Evolutionary conservation across 2,113 vertebrate genomes (phyloP).

Genomic region (Lontra canadensis): DNA sequence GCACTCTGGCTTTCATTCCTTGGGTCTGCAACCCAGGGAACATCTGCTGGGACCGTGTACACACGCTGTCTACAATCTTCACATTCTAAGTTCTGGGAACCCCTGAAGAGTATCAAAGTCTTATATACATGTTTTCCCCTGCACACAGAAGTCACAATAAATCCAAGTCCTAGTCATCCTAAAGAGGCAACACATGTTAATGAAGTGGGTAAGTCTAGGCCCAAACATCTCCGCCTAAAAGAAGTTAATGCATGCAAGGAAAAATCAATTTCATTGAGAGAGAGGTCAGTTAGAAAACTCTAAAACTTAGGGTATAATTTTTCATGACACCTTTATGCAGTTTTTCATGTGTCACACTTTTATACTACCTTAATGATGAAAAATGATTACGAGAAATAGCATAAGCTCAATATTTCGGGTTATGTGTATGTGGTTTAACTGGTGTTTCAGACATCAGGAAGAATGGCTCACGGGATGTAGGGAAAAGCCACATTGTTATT

Average conservation of each 20-base stretch:
- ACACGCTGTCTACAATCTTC: neutral
- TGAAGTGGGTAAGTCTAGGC: neutral
- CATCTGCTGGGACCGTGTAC: neutral
- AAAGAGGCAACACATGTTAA: neutral
- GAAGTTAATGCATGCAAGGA: neutral
- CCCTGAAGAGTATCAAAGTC: neutral
- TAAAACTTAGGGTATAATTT: neutral
- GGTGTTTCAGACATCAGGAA: neutral
- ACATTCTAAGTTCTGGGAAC: neutral
- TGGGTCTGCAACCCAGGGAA: neutral
- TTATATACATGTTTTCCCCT: too few relatives aligned
- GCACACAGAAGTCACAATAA: neutral
- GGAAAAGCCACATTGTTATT: neutral
- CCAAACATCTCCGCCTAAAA: neutral
- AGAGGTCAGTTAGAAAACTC: neutral
- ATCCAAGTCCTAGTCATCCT: neutral
- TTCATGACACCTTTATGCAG: neutral
- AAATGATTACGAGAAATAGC: neutral
- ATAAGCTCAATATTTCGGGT: neutral
- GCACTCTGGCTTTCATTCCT: neutral
- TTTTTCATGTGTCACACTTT: neutral
- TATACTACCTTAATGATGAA: neutral
- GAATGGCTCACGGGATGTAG: neutral
- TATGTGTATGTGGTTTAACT: constrained; percentile 11
- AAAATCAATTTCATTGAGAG: neutral